Base-by-base conservation (phyloP, 2,113 vertebrate genomes). In the Rhinopomastus cyanomelas region DNA sequence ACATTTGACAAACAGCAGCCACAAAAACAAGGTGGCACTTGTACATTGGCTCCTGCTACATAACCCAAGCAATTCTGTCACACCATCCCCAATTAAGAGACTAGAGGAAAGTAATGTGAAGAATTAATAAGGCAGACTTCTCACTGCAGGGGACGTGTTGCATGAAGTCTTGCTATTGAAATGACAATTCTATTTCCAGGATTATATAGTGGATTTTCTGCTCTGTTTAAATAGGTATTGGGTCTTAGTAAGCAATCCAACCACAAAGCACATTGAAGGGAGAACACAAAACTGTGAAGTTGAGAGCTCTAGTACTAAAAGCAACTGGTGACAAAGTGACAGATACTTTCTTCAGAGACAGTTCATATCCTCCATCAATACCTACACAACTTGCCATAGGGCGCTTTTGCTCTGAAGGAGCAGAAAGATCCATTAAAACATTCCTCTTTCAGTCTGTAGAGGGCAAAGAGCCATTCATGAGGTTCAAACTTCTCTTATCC, bases 381-480 rank as follows among this genome's bases (percentile, higher is more conserved):
- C 52, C 66, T 15, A 53, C 32, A 59, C 36, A 88, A 37, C 22
- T 66, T 62, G 12, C 30, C 42, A 5, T 4, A 72, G 49, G 32
- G 56, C 22, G 16, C 36, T 16, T 15, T 42, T 52, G 57, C 30
- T 60, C 52, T 53, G 49, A 86, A 86, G 21, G 20, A 78, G 34
- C 48, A 65, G 13, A 42, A 89, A 67, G 60, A 61, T 9, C 18
- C 44, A 55, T 4, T 46, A 21, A 69, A 86, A 46, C 10, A 3
- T 51, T 79, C 21, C 14, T 80, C 62, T 61, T 29, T 17, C 13
- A 71, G 34, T 11, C 23, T 60, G 23, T 15, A 3, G 3, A 2
- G 29, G 25, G 36, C 22, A 44, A 16, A 55, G 5, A 27, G 23
- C 55, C 30, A 48, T 3, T 1, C 2, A 52, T 0, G 3, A 69